Percentiles rank a stretch among this genome's conserved stretches.
phyloP scores from a whole-genome alignment of 2,888 invertebrate species.

The Parnassius mnemosyne region DNA sequence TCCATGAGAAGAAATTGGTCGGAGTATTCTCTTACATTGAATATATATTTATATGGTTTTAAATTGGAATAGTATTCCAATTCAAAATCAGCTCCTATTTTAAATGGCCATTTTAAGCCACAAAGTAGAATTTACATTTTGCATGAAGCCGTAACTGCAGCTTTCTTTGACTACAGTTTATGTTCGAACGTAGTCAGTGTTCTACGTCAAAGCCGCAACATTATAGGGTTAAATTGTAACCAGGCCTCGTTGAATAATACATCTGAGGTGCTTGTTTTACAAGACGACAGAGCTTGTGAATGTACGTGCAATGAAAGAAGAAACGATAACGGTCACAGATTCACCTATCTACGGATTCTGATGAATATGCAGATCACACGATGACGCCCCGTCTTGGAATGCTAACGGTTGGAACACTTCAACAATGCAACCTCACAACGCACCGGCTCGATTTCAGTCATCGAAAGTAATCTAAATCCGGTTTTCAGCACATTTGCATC shows the following conservation, averaged over 20 bases:
- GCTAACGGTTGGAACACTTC: slow-evolving; percentile 71
- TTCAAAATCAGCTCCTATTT: too few relatives aligned
- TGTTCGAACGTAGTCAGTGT: slow-evolving; percentile 19
- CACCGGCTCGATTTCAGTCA: slow-evolving; percentile 40
- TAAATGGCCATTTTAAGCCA: too few relatives aligned
- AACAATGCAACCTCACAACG: slow-evolving; percentile 46
- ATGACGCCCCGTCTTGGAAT: slow-evolving; percentile 67
- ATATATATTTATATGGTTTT: too few relatives aligned
- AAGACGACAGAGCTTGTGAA: slow-evolving; percentile 28
- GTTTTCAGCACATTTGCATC: slow-evolving; percentile 44
- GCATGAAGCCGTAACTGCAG: neutral
- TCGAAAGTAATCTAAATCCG: slow-evolving; percentile 40
- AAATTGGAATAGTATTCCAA: too few relatives aligned
- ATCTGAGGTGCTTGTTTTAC: slow-evolving; percentile 38
- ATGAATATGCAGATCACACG: slow-evolving; percentile 71
- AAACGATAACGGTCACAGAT: slow-evolving; percentile 60
- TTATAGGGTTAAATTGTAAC: slow-evolving; percentile 41
- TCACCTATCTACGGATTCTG: slow-evolving; percentile 60
- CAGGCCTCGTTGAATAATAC: slow-evolving; percentile 60
- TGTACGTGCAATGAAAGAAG: slow-evolving; percentile 48
- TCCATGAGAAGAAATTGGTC: too few relatives aligned
- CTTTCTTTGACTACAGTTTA: slow-evolving; percentile 19
- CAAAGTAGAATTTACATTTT: too few relatives aligned
- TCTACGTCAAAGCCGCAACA: slow-evolving; percentile 45
- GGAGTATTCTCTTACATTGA: too few relatives aligned